Conservation (phyloP, 1,140 invertebrate genomes). For the Tetramorium simillimum region DNA sequence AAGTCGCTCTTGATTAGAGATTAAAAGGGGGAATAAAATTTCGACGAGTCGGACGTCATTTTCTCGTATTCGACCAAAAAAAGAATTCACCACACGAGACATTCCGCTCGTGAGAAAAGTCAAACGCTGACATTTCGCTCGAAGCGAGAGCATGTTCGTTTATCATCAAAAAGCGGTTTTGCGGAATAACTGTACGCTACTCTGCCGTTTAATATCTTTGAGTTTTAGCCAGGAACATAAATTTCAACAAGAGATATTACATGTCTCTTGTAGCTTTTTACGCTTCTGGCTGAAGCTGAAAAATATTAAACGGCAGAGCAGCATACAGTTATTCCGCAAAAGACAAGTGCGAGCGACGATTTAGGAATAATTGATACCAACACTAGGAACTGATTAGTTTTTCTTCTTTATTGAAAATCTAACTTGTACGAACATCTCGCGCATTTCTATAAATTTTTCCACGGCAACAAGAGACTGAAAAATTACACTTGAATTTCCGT, state of each 20-base stretch:
- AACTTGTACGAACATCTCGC: background rate
- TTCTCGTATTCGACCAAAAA: conserved; percentile 54
- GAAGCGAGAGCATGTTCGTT: conserved; percentile 25
- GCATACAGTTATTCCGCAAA: background rate
- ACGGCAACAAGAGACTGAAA: background rate
- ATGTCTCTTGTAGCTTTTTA: background rate
- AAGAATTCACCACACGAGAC: conserved; percentile 39
- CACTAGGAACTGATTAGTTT: background rate
- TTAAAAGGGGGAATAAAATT: background rate
- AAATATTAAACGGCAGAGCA: background rate
- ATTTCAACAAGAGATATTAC: background rate
- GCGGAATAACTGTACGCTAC: background rate
- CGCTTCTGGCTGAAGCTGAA: background rate
- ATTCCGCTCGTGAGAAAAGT: conserved; percentile 65
- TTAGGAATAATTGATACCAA: too few relatives aligned
- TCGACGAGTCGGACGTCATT: conserved; percentile 46
- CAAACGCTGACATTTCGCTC: conserved; percentile 79
- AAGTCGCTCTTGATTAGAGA: conserved; percentile 50
- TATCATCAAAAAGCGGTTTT: background rate
- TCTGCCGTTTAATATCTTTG: background rate
- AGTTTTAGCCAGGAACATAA: background rate
- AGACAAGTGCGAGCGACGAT: background rate
- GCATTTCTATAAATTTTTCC: background rate
- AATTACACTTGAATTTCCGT: background rate
- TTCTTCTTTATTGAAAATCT: background rate